A percentile compares a stretch with the other conserved stretches of the same genome.
Evolutionary conservation across 2,113 vertebrate species (phyloP).

Genomic region (Oreotrochilus melanogaster): DNA sequence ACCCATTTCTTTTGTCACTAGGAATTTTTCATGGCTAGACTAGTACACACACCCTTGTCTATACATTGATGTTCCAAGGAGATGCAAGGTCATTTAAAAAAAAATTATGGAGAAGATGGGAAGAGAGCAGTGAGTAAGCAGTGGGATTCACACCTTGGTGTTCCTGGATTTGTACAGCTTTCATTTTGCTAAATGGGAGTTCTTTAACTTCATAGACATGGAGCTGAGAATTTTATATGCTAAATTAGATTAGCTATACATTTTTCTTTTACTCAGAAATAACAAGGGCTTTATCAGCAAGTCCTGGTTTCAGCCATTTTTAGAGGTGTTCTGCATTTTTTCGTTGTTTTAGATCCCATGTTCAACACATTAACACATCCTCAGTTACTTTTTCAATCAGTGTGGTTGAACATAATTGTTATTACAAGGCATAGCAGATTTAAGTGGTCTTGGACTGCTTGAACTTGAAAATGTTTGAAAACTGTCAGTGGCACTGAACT

Average conservation of each 20-base stretch:
- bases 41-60: rapidly evolving
- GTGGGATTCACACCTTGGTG: background rate
- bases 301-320: background rate
- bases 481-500: background rate
- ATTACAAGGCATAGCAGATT: background rate
- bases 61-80: background rate
- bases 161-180: background rate
- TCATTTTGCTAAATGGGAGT: background rate
- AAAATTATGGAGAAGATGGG: background rate
- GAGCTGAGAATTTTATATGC: background rate
- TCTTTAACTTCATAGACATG: background rate
- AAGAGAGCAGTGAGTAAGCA: background rate
- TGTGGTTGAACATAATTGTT: background rate
- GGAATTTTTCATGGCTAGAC: background rate
- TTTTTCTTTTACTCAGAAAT: background rate
- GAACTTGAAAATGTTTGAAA: background rate
- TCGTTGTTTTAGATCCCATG: background rate
- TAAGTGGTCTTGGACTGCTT: background rate
- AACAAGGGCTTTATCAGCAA: background rate
- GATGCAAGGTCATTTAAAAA: background rate
- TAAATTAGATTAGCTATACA: background rate
- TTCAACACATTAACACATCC: background rate
- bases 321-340: background rate
- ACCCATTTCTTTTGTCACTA: background rate
- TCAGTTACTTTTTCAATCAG: background rate